phyloP scores from a whole-genome alignment of 2,797 vertebrate genomes.

The Enteromius viviparus region DNA sequence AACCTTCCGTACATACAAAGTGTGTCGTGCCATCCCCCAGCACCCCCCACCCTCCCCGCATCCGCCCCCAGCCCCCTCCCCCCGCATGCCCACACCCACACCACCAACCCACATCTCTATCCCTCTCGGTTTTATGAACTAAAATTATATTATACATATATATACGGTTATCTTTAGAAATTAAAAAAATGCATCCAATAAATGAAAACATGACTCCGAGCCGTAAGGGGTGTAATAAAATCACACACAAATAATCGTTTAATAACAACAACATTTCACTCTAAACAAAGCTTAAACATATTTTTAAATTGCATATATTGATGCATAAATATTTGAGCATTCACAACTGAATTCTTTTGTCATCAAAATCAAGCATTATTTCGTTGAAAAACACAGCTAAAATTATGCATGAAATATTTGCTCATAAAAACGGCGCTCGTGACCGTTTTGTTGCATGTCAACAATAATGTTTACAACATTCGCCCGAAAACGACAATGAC shows the following conservation, averaged over 20 bases:
- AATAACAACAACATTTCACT: slow-evolving; percentile 16
- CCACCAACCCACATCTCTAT: slow-evolving; percentile 80
- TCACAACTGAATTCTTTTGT: not conserved
- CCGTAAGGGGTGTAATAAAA: slow-evolving; percentile 33
- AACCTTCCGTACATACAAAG: slow-evolving; percentile 84
- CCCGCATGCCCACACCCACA: slow-evolving; percentile 78
- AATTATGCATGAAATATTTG: slow-evolving; percentile 23
- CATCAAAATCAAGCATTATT: not conserved
- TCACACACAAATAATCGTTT: slow-evolving; percentile 2
- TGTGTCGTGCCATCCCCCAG: slow-evolving; percentile 85
- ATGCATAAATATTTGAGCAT: slow-evolving; percentile 13
- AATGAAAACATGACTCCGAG: slow-evolving; percentile 29
- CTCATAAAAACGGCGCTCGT: slow-evolving; percentile 16
- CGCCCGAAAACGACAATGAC: slow-evolving; percentile 4
- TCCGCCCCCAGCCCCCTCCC: slow-evolving; percentile 71
- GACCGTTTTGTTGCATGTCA: slow-evolving; percentile 12
- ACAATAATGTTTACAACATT: slow-evolving; percentile 11
- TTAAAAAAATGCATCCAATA: slow-evolving; percentile 3
- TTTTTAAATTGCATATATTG: not conserved
- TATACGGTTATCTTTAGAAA: slow-evolving; percentile 15
- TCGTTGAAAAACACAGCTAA: slow-evolving; percentile 17
- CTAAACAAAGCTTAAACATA: not conserved
- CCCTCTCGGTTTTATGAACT: slow-evolving; percentile 59
- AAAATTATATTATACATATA: slow-evolving; percentile 36
- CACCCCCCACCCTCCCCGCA: slow-evolving; percentile 65